Evolutionary conservation across 1,140 invertebrate species (phyloP).

Genomic region (Zaprionus gabonicus): DNA sequence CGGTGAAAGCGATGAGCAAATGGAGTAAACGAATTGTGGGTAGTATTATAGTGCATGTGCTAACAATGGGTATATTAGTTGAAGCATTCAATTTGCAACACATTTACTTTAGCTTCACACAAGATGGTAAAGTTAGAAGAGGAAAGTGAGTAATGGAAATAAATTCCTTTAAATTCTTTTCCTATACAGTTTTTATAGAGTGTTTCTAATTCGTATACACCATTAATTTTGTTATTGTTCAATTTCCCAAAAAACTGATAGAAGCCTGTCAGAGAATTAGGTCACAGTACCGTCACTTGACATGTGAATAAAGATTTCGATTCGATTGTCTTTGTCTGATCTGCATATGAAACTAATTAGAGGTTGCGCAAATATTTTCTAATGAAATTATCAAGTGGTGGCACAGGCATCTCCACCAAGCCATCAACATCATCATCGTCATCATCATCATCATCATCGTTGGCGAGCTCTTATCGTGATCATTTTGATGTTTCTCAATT

Average conservation of each 20-base stretch:
- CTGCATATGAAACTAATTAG: constrained; percentile 67
- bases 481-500: constrained; percentile 49
- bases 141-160: too few species aligned
- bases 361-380: constrained; percentile 54
- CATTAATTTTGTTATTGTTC: background rate
- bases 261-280: constrained; percentile 54
- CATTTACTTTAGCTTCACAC: too few species aligned
- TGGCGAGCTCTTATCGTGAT: constrained; percentile 36
- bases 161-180: too few species aligned
- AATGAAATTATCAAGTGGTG: constrained; percentile 69
- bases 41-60: background rate
- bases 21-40: background rate
- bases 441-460: constrained; percentile 35
- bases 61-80: background rate
- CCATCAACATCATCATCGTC: constrained; percentile 13
- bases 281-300: constrained; percentile 58
- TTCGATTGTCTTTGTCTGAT: constrained; percentile 16
- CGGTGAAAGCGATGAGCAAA: constrained; percentile 31
- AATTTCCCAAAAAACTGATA: constrained; percentile 17
- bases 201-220: background rate
- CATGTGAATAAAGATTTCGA: constrained; percentile 40
- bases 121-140: too few species aligned
- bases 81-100: background rate
- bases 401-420: constrained; percentile 11
- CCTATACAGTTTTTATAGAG: background rate